Evolutionary conservation across 1,140 invertebrate species (phyloP), one percentile per base, ranked within the genome.

Genomic region (Sitodiplosis mosellana): DNA sequence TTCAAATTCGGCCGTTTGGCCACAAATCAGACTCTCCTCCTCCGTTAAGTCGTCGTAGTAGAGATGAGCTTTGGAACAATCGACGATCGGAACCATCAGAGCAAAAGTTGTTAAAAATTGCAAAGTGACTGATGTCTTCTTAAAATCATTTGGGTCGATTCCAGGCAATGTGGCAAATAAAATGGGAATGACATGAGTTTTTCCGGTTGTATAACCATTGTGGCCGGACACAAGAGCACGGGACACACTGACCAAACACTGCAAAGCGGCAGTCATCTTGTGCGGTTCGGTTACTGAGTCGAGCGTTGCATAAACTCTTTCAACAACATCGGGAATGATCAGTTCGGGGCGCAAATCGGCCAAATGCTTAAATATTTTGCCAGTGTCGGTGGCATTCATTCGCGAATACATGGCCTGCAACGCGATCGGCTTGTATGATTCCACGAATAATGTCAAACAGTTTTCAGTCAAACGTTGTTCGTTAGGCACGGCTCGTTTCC

Each of bases 261-360:
- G 73, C 71, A 92, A 80, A n/a, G 81, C 75, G 4, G 79, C 77
- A 20, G 78, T 87, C 47, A 90, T 68, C 57, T 88, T 75, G 54
- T 91, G 84, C 0, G 89, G 87, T 63, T 95, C 89, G 1, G 81
- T 90, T 4, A 91, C 57, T 1, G 83, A 88, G 56, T 90, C 84
- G 50, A 93, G 66, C 0, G 85, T 80, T 2, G 73, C 72, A 57
- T 80, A 81, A 7, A 90, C 68, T 58, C 76, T 78, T 53, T 94
- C 86, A 33, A 96, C 58, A 14, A 93, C 65, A 41, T 80, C 73
- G 7, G 89, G 87, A 36, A 94, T 75, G 7, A 95, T 78, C 14
- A 88, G 64, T 51, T 83, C 79, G 2, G 90, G 89, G 55, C 87
- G 69, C 41, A 95, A 64, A 15, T 75, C 74, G 5, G 87, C 77